Base-by-base conservation (phyloP, 2,888 invertebrate genomes). In the Parascotia fuliginaria region DNA sequence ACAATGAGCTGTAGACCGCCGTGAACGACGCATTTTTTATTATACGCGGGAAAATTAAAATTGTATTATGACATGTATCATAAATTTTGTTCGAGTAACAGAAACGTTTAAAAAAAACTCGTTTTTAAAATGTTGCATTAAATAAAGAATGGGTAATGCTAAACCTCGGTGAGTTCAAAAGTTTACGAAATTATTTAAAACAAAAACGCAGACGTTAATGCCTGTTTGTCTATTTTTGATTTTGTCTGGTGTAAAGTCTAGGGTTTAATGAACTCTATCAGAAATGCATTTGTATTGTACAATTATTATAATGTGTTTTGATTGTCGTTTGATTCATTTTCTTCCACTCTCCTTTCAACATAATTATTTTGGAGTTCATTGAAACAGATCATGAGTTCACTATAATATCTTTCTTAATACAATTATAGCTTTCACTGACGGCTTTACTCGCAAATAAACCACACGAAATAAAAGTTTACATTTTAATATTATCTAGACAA, bases 141-240 rank as follows among this genome's bases (percentile, higher is more conserved):
- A 50, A 27, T 37, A 14, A 7, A 24, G 7, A 19, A 3, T 7
- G 27, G 11, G n/a, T 2, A 9, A 40, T 34, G 31, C 43, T 31
- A 47, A 45, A 51, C 34, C 12, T 22, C 46, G 39, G 54, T 29
- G 36, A 42, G 40, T 50, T 54, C 36, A 57, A 48, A 56, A 43
- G 29, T 33, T 38, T 28, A 52, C 43, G 32, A 38, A 51, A 49
- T 46, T 34, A 36, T 39, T 31, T 32, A 7, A 33, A 60, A 55
- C 39, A 50, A 61, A n/a, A 58, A 45, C 22, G 33, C 12, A 51
- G 42, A 52, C 49, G 32, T 0, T 24, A 62, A 53, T 48, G 46
- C 24, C 15, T 53, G 57, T 51, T 60, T 65, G 65, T 68, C 46
- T 55, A 49, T 12, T 32, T 41, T 42, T 49, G 45, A 42, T 44